These are phyloP conservation scores for Esox masquinongy DNA, from an alignment of 2,797 vertebrate genomes.

Conservation along the genomic window DNA sequence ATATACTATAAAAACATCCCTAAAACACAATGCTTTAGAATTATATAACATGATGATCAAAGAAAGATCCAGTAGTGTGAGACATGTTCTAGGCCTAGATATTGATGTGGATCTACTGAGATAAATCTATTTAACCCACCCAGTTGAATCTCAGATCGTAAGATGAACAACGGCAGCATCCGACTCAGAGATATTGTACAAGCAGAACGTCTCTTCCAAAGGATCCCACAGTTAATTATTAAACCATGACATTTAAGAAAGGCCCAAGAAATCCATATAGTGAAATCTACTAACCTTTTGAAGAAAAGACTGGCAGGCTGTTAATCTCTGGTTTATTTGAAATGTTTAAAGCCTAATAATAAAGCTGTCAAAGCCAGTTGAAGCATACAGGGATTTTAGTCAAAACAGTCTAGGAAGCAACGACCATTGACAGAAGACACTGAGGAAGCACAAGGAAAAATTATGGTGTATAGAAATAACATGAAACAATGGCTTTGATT, in stretches of 20 bases:
- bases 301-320: constrained; percentile 55
- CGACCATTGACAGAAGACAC: neutral
- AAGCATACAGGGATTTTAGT: constrained; percentile 6
- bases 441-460: neutral
- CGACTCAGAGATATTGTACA: constrained; percentile 70
- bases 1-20: neutral
- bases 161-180: constrained; percentile 69
- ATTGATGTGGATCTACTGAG: neutral
- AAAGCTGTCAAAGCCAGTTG: constrained; percentile 73
- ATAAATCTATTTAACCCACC: constrained; percentile 58
- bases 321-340: constrained; percentile 66
- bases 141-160: constrained; percentile 72
- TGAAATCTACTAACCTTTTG: constrained; percentile 79
- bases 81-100: constrained; percentile 13
- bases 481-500: constrained; percentile 63
- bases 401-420: neutral
- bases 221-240: constrained; percentile 77
- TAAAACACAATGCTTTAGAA: neutral
- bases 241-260: constrained; percentile 76
- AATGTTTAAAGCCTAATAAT: constrained; percentile 63
- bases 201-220: constrained; percentile 71
- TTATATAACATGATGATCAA: neutral
- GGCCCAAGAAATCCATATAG: constrained; percentile 77
- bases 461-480: constrained; percentile 58
- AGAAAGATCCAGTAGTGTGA: neutral